A percentile compares a stretch with the other conserved stretches of the same genome.
Evolutionary conservation across 64 coral and sea anemone genomes (phyloP).

Genomic region (Montipora foliosa): DNA sequence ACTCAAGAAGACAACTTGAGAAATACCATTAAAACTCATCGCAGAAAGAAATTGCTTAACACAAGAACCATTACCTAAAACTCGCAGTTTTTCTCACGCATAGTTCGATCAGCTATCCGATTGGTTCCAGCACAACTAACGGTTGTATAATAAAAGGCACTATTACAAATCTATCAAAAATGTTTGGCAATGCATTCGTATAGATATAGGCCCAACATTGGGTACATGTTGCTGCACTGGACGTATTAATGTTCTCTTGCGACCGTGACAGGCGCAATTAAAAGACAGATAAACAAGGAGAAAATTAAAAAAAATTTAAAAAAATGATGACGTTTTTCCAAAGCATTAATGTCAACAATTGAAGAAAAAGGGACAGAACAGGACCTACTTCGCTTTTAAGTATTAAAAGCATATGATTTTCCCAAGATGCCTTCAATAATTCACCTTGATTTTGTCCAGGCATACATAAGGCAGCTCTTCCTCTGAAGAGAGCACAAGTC

Average conservation of each 20-base stretch:
- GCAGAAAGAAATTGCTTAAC: too few relatives aligned
- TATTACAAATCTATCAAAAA: background rate
- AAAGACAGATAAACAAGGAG: background rate
- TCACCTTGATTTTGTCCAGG: background rate
- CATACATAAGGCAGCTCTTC: conserved; percentile 11
- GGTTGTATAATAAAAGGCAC: background rate
- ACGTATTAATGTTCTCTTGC: background rate
- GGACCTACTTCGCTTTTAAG: background rate
- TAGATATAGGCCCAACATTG: background rate
- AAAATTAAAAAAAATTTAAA: too few relatives aligned
- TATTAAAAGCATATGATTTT: conserved; percentile 9
- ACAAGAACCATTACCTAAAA: too few relatives aligned
- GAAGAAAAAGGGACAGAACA: background rate
- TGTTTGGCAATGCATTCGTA: background rate
- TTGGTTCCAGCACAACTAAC: too few relatives aligned
- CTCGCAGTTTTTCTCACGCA: too few relatives aligned
- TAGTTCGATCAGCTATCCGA: too few relatives aligned
- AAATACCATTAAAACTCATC: too few relatives aligned
- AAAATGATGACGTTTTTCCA: background rate
- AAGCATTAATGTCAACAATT: background rate
- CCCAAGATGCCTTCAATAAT: background rate
- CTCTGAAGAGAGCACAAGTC: background rate
- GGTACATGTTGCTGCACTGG: background rate
- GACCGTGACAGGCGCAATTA: background rate
- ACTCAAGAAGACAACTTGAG: too few relatives aligned